Evolutionary conservation across 2,888 invertebrate species (phyloP).

Genomic region (Rapana venosa): DNA sequence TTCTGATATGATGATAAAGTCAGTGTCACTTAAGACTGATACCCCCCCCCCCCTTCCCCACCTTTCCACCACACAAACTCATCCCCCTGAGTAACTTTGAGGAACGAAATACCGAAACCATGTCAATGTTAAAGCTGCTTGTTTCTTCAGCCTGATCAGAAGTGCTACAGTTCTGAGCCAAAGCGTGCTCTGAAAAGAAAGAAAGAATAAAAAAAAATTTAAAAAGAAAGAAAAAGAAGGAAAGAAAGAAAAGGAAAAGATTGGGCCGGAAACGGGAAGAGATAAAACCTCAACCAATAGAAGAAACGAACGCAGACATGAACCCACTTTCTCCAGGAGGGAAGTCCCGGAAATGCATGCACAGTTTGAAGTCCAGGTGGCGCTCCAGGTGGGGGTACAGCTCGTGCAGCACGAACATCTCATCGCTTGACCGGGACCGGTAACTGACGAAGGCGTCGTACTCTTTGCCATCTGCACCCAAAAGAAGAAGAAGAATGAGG

Average conservation of each 20-base stretch:
- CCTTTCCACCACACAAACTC: no score
- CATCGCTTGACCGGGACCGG: slow-evolving; percentile 64
- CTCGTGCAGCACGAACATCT: slow-evolving; percentile 67
- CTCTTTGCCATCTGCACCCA: slow-evolving; percentile 65
- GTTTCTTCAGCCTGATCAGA: no score
- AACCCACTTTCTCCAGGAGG: slow-evolving; percentile 68
- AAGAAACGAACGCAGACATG: not conserved
- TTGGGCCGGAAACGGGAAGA: not conserved
- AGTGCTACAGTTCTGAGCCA: no score
- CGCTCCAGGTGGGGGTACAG: slow-evolving; percentile 68
- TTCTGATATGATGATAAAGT: no score
- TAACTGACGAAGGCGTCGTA: slow-evolving; percentile 73
- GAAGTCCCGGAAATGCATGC: slow-evolving; percentile 71
- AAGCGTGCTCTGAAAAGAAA: not conserved
- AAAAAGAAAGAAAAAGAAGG: not conserved
- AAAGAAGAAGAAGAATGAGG: not conserved
- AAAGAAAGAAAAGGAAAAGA: not conserved
- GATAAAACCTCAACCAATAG: not conserved
- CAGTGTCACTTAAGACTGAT: no score
- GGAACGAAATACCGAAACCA: no score
- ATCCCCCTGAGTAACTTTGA: no score
- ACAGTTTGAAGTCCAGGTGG: slow-evolving; percentile 65
- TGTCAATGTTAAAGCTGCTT: no score
- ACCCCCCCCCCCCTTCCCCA: no score
- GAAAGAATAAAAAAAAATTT: not conserved